Evolutionary conservation across 2,113 vertebrate species (phyloP).

Genomic region (Pardalotus punctatus): DNA sequence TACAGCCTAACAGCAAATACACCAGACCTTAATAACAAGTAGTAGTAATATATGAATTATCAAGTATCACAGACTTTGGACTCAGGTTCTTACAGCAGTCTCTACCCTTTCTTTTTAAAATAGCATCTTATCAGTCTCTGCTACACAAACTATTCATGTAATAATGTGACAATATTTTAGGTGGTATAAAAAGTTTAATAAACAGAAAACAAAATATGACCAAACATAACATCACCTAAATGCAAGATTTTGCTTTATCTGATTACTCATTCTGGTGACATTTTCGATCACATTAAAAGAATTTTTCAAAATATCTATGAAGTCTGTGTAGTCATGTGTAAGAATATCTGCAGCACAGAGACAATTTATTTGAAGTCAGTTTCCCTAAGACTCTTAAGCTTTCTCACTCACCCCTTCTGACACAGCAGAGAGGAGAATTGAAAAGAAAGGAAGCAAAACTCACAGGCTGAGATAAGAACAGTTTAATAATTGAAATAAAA

Average conservation of each 20-base stretch:
- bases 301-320: neutral
- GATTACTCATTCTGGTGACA: neutral
- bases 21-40: neutral
- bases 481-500: neutral
- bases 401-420: neutral
- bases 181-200: neutral
- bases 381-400: neutral
- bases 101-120: neutral
- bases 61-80: neutral
- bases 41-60: neutral
- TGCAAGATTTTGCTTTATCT: neutral
- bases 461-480: neutral
- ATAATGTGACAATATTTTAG: neutral
- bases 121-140: neutral
- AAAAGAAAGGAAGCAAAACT: neutral
- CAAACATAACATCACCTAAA: neutral
- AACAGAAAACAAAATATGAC: neutral
- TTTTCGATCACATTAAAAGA: neutral
- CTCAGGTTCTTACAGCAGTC: neutral
- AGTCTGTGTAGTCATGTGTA: neutral
- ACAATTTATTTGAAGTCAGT: neutral
- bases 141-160: neutral
- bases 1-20: neutral
- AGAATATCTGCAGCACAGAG: neutral
- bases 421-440: fast-evolving